phyloP scores from a whole-genome alignment of 2,888 invertebrate species.

The Falcaria lacertinaria region DNA sequence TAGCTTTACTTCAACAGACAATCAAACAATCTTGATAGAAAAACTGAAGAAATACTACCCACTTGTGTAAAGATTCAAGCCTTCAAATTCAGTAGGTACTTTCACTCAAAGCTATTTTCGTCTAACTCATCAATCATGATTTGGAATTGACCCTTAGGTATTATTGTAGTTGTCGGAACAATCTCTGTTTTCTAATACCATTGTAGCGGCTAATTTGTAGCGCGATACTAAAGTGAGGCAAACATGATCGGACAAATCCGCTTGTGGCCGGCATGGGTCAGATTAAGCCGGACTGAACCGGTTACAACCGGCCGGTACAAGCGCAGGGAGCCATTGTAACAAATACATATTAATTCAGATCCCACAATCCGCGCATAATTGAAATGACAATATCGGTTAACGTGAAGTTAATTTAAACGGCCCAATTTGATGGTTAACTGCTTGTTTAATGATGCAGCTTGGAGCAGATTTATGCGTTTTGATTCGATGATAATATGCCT shows the following conservation, averaged over 20 bases:
- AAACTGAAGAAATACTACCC: neutral
- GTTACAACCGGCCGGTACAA: constrained; percentile 17
- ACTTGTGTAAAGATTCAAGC: no score
- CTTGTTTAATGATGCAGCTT: constrained; percentile 35
- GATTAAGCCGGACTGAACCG: constrained; percentile 34
- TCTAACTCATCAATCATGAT: no score
- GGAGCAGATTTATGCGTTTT: constrained; percentile 34
- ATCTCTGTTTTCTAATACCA: constrained; percentile 3
- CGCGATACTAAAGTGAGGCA: constrained; percentile 21
- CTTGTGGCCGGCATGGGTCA: constrained; percentile 27
- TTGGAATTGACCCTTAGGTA: no score
- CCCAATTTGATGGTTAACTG: constrained; percentile 38
- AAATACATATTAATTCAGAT: constrained; percentile 37
- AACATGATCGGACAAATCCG: constrained; percentile 39
- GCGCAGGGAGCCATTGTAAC: constrained; percentile 19
- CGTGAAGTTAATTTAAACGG: constrained; percentile 40
- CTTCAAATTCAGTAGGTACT: no score
- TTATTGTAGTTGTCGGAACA: constrained; percentile 3
- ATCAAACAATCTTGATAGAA: neutral
- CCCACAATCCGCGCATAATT: constrained; percentile 34
- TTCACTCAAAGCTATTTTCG: no score
- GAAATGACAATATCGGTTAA: constrained; percentile 38
- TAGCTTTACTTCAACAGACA: neutral
- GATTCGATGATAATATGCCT: neutral
- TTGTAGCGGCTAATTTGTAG: constrained; percentile 10